A percentile compares a stretch with the other conserved stretches of the same genome.
Evolutionary conservation across 2,797 vertebrate genomes (phyloP).

Genomic region (Arrhamphus sclerolepis): DNA sequence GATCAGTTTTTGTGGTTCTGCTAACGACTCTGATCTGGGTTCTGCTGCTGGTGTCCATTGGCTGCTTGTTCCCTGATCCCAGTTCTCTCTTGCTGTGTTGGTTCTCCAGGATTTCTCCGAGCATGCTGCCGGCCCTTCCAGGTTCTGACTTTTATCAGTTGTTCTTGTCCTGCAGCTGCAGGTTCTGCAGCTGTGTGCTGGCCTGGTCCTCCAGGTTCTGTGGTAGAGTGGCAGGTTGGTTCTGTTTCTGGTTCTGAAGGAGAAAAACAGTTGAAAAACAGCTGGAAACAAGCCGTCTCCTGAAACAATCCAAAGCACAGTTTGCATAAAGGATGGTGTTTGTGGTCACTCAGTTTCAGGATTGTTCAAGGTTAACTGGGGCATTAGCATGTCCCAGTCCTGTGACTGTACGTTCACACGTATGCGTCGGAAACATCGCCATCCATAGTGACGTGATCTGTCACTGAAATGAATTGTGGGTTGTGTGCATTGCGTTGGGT

Average conservation of each 20-base stretch:
- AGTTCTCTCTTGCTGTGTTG: constrained; percentile 1
- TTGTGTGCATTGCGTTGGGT: too few relatives aligned
- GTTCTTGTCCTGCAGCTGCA: constrained; percentile 38
- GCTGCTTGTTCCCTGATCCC: neutral
- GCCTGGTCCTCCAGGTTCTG: constrained; percentile 35
- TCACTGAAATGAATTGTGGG: too few relatives aligned
- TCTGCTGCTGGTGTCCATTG: neutral
- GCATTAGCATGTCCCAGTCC: too few relatives aligned
- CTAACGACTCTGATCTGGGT: neutral
- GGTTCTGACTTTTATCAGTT: constrained; percentile 26
- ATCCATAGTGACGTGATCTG: too few relatives aligned
- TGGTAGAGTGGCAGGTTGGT: neutral
- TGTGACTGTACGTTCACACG: too few relatives aligned
- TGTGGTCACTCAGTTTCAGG: too few relatives aligned
- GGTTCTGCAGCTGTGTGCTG: constrained; percentile 49
- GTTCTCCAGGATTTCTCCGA: neutral
- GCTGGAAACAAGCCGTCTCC: too few relatives aligned
- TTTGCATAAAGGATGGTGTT: too few relatives aligned
- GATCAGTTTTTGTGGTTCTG: neutral
- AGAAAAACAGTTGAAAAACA: neutral
- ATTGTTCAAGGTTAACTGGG: too few relatives aligned
- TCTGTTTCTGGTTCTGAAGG: constrained; percentile 40
- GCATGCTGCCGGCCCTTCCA: neutral
- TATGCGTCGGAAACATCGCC: too few relatives aligned
- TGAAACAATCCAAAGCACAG: too few relatives aligned